Conservation (phyloP, 2,888 invertebrate genomes). For the Spicauda simplicius region DNA sequence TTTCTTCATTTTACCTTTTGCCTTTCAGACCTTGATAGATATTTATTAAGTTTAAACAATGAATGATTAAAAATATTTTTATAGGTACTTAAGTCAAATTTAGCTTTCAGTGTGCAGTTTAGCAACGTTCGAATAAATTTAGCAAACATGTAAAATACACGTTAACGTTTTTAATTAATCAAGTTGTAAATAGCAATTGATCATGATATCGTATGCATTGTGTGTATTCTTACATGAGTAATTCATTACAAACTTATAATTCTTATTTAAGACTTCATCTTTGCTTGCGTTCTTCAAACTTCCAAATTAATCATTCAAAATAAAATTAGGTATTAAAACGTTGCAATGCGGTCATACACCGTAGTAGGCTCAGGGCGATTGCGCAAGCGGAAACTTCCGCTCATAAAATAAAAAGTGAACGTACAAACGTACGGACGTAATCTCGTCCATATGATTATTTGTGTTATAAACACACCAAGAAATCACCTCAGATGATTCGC, state of each 20-base stretch:
- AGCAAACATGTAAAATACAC: too few species aligned
- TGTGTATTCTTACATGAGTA: too few species aligned
- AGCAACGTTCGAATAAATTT: too few species aligned
- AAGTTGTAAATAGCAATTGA: too few species aligned
- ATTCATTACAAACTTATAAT: too few species aligned
- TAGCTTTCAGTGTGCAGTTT: too few species aligned
- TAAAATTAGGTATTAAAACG: background rate
- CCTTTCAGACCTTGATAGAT: background rate
- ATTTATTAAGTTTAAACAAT: background rate
- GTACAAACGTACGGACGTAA: conserved; percentile 74
- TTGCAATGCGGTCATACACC: conserved; percentile 16
- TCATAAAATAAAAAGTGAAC: conserved; percentile 74
- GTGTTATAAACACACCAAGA: conserved; percentile 57
- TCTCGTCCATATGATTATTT: conserved; percentile 55
- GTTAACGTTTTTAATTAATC: too few species aligned
- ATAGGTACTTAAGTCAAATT: too few species aligned
- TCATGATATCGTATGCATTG: too few species aligned
- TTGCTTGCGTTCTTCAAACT: background rate
- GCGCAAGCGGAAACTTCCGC: conserved; percentile 25
- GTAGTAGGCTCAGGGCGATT: conserved; percentile 16
- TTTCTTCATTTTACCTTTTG: background rate
- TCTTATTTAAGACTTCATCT: too few species aligned
- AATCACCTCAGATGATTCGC: conserved; percentile 53
- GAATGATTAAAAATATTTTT: background rate
- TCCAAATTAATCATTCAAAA: too few species aligned